Evolutionary conservation across 2,113 vertebrate species (phyloP).

Genomic region (Pseudopipra pipra): DNA sequence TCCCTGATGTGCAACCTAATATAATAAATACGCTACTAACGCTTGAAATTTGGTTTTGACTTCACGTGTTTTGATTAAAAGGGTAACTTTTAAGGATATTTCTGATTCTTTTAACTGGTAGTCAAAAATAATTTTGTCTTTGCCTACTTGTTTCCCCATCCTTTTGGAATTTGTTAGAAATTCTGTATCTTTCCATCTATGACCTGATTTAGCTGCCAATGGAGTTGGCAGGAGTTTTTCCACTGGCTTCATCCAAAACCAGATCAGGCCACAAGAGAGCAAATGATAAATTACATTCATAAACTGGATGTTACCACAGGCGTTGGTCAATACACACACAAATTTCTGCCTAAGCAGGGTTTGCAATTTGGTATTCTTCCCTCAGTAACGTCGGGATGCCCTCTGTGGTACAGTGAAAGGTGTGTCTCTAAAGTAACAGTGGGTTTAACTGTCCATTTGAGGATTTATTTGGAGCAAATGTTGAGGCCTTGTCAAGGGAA

Average conservation of each 20-base stretch:
- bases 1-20: not conserved
- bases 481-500: not conserved
- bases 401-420: not conserved
- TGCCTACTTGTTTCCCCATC: fast-evolving
- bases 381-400: not conserved
- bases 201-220: not conserved
- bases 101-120: not conserved
- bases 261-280: not conserved
- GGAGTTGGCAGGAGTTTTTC: not conserved
- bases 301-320: not conserved
- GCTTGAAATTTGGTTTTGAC: not conserved
- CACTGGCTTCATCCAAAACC: not conserved
- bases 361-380: not conserved
- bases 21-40: too few species aligned
- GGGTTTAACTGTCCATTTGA: not conserved
- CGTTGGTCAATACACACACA: not conserved
- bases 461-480: not conserved
- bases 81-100: not conserved
- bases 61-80: not conserved
- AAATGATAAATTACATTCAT: not conserved
- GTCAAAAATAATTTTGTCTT: not conserved
- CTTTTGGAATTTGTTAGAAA: not conserved
- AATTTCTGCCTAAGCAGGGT: not conserved
- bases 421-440: fast-evolving
- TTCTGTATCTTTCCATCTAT: not conserved